Conservation (phyloP, 2,888 invertebrate species). For the Plebejus anna region DNA sequence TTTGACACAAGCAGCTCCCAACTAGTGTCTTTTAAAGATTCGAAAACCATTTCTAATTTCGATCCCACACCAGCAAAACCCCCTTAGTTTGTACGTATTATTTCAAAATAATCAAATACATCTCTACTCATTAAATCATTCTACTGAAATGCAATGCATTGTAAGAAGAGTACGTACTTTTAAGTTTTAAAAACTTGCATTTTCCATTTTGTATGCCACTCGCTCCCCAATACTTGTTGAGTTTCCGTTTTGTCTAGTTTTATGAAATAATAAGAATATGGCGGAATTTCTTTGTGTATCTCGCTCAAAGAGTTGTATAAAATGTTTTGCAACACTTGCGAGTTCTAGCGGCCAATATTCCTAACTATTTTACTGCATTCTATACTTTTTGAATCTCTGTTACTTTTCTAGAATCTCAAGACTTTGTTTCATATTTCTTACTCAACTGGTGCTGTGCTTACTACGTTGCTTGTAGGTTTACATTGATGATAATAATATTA, state of each 20-base stretch:
- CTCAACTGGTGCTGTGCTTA: neutral
- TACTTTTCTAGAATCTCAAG: neutral
- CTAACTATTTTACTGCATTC: slow-evolving; percentile 16
- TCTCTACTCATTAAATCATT: neutral
- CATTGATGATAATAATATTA: neutral
- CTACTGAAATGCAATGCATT: neutral
- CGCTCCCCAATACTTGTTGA: slow-evolving; percentile 22
- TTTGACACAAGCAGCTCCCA: too few relatives aligned
- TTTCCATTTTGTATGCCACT: neutral
- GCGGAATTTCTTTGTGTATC: slow-evolving; percentile 22
- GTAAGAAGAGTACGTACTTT: neutral
- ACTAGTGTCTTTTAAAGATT: too few relatives aligned
- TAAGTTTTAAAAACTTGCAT: neutral
- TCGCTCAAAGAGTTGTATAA: slow-evolving; percentile 24
- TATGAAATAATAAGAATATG: slow-evolving; percentile 15
- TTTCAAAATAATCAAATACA: too few relatives aligned
- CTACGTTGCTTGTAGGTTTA: neutral
- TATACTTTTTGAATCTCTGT: neutral
- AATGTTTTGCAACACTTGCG: slow-evolving; percentile 18
- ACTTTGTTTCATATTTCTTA: slow-evolving; percentile 5
- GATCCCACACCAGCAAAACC: too few relatives aligned
- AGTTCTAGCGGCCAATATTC: slow-evolving; percentile 13
- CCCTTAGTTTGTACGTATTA: too few relatives aligned
- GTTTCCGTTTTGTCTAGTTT: slow-evolving; percentile 6
- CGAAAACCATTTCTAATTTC: too few relatives aligned